A percentile compares a stretch with the other conserved stretches of the same genome.
Conservation (phyloP, 2,797 vertebrate genomes). For the Sebastes iracundus region DNA sequence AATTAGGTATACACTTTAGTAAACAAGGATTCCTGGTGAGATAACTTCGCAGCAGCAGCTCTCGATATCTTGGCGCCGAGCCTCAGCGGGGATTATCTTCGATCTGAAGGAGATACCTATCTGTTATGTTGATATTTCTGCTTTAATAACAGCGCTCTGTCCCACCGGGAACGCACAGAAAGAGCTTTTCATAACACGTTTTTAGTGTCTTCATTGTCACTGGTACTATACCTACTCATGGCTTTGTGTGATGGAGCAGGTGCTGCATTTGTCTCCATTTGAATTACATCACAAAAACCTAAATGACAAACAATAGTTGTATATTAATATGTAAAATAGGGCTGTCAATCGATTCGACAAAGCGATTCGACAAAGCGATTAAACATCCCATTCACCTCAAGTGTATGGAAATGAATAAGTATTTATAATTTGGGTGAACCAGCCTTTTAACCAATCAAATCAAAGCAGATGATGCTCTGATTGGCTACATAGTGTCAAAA, state of each 20-base stretch:
- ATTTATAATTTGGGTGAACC: background rate
- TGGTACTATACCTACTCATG: background rate
- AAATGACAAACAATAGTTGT: background rate
- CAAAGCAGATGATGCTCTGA: slow-evolving; percentile 5
- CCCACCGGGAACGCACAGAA: slow-evolving; percentile 1
- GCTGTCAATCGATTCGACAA: too few relatives aligned
- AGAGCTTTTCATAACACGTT: background rate
- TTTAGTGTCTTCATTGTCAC: background rate
- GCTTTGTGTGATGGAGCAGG: background rate
- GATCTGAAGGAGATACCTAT: slow-evolving; percentile 69
- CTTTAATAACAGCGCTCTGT: slow-evolving; percentile 33
- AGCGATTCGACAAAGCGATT: too few relatives aligned
- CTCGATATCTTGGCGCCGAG: slow-evolving; percentile 13
- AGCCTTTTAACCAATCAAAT: slow-evolving; percentile 24
- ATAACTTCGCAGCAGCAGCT: slow-evolving; percentile 49
- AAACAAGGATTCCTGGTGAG: slow-evolving; percentile 74
- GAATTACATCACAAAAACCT: background rate
- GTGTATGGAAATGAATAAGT: background rate
- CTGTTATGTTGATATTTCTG: slow-evolving; percentile 45
- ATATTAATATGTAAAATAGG: background rate
- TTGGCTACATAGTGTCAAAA: slow-evolving; percentile 17
- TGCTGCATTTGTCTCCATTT: background rate
- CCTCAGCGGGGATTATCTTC: slow-evolving; percentile 64
- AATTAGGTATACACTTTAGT: slow-evolving; percentile 80
- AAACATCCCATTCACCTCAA: too few relatives aligned